A percentile compares a stretch with the other conserved stretches of the same genome.
phyloP scores from a whole-genome alignment of 1,140 invertebrate genomes.

The Globodera rostochiensis region DNA sequence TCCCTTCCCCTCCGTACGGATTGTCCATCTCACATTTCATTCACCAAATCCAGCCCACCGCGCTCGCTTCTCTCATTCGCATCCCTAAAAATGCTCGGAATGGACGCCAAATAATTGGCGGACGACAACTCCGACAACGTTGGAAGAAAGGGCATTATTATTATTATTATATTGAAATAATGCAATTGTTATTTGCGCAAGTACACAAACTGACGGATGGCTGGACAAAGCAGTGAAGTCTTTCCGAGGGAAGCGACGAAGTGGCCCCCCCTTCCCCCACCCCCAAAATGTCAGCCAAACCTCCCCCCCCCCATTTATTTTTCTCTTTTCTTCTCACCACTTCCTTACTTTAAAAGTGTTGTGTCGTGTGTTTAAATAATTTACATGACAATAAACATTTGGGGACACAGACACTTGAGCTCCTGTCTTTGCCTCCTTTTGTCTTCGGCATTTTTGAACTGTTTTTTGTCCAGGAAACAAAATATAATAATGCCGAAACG shows the following conservation, averaged over 20 bases:
- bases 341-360: too few relatives aligned
- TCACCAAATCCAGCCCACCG: neutral
- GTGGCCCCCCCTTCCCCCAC: too few relatives aligned
- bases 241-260: neutral
- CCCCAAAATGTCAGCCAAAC: too few relatives aligned
- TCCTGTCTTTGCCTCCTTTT: neutral
- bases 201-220: neutral
- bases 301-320: neutral
- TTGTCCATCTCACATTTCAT: neutral
- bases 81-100: neutral
- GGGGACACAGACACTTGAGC: too few relatives aligned
- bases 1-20: neutral
- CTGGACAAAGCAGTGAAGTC: neutral
- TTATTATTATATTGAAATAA: neutral
- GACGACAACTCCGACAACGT: neutral
- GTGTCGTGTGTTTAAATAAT: neutral
- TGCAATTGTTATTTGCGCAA: conserved; percentile 10
- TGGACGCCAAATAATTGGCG: conserved; percentile 1
- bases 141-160: neutral
- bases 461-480: neutral
- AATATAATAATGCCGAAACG: conserved; percentile 15
- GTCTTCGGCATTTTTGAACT: neutral
- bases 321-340: neutral
- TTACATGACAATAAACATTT: neutral
- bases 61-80: neutral